These are phyloP conservation scores for Tromatobia lineatoria DNA, from an alignment of 2,888 invertebrate species.

Conservation along the genomic window DNA sequence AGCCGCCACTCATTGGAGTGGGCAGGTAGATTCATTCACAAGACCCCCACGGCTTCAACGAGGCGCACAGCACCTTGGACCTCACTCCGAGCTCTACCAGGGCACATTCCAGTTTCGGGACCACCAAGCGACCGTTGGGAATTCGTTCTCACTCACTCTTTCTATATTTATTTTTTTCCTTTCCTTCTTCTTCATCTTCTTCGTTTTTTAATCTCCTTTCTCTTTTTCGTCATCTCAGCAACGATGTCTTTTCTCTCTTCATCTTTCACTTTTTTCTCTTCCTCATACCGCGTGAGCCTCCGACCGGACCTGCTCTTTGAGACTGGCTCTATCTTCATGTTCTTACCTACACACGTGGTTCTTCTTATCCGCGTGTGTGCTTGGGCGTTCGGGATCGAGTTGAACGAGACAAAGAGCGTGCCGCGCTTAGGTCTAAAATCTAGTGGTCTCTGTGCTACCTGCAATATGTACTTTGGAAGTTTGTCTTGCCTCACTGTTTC, in stretches of 20 bases:
- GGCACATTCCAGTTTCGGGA: slow-evolving; percentile 72
- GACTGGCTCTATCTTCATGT: slow-evolving; percentile 32
- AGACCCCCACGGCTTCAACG: slow-evolving; percentile 72
- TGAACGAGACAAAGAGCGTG: slow-evolving; percentile 65
- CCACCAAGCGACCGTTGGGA: slow-evolving; percentile 73
- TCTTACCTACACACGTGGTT: slow-evolving; percentile 69
- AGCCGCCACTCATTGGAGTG: slow-evolving; percentile 70
- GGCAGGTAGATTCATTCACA: slow-evolving; percentile 81
- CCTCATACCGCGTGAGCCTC: slow-evolving; percentile 55
- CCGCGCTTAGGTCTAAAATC: slow-evolving; percentile 10
- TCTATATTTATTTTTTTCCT: slow-evolving; percentile 59
- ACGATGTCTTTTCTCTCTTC: no score
- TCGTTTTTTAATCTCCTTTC: slow-evolving; percentile 44
- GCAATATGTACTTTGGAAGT: slow-evolving; percentile 11
- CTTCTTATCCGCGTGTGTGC: slow-evolving; percentile 77
- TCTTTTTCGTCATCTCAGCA: slow-evolving; percentile 49
- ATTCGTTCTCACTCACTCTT: slow-evolving; percentile 64
- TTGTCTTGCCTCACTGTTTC: neutral
- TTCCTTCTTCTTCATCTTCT: slow-evolving; percentile 49
- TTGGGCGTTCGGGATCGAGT: slow-evolving; percentile 30
- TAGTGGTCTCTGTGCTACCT: slow-evolving; percentile 9
- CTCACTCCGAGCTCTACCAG: slow-evolving; percentile 64
- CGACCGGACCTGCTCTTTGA: slow-evolving; percentile 50
- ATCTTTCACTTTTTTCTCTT: slow-evolving; percentile 51
- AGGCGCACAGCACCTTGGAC: slow-evolving; percentile 59